phyloP scores from a whole-genome alignment of 1,140 invertebrate genomes.

The Pseudomyrmex dendroicus region DNA sequence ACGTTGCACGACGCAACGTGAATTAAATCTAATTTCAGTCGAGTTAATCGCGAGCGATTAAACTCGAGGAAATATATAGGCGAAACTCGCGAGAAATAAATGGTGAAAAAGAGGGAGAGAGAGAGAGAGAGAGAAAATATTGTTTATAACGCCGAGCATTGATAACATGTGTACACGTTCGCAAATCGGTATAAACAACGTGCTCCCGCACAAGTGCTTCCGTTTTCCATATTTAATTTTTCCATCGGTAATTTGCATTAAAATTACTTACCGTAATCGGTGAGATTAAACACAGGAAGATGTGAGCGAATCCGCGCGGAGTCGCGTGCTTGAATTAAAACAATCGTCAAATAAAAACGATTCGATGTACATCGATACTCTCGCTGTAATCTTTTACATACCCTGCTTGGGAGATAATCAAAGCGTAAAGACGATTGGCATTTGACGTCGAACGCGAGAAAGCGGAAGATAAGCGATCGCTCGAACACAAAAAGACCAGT shows the following conservation, averaged over 20 bases:
- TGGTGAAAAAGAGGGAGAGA: background rate
- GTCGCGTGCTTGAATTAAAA: background rate
- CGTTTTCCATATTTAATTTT: conserved; percentile 28
- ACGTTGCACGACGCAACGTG: background rate
- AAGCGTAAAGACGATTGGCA: conserved; percentile 60
- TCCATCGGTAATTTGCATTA: conserved; percentile 24
- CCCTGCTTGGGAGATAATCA: conserved; percentile 35
- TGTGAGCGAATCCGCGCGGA: background rate
- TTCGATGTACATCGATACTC: background rate
- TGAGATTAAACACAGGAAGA: background rate
- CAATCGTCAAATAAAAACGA: background rate
- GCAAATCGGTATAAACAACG: background rate
- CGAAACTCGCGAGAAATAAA: background rate
- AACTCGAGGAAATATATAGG: conserved; percentile 17
- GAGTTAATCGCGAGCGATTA: conserved; percentile 35
- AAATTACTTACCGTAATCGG: background rate
- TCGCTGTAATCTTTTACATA: background rate
- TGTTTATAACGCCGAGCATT: background rate
- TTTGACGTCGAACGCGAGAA: background rate
- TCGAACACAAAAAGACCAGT: background rate
- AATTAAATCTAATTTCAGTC: conserved; percentile 49
- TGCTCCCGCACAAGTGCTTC: background rate
- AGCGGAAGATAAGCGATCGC: conserved; percentile 10
- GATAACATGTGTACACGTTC: conserved; percentile 2
- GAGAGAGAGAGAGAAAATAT: conserved; percentile 6